Evolutionary conservation across 53 echinoderm and acorn worm genomes (phyloP).

Genomic region (Hippasteria phrygiana): DNA sequence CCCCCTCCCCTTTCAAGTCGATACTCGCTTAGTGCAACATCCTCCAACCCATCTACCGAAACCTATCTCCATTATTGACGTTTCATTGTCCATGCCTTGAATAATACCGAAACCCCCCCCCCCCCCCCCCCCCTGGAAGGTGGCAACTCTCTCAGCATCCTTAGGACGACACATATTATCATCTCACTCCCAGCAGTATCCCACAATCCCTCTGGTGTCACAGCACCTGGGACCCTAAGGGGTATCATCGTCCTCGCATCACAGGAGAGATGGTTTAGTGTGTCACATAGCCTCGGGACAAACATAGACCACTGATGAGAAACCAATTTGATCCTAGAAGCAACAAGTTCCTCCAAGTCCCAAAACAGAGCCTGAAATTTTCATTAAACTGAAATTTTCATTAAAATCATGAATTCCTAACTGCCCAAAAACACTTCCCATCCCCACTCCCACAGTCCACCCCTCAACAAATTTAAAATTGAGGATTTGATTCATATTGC

Average conservation of each 20-base stretch:
- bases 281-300: slow-evolving; percentile 16
- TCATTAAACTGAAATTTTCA: background rate
- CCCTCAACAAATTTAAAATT: too few species aligned
- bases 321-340: slow-evolving; percentile 5
- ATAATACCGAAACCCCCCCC: background rate
- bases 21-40: background rate
- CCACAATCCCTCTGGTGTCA: slow-evolving; percentile 26
- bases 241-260: background rate
- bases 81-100: background rate
- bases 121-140: background rate
- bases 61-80: slow-evolving; percentile 4
- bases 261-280: slow-evolving; percentile 20
- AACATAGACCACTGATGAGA: slow-evolving; percentile 6
- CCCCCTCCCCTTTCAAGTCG: background rate
- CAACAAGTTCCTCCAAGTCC: background rate
- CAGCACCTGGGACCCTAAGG: slow-evolving; percentile 39
- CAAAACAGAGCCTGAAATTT: background rate
- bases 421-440: too few species aligned
- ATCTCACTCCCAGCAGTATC: slow-evolving; percentile 7
- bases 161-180: background rate
- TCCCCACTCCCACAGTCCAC: too few species aligned
- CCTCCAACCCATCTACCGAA: background rate
- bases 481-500: too few species aligned
- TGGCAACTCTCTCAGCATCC: background rate
- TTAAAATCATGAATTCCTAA: too few species aligned